Evolutionary conservation across 2,797 vertebrate genomes (phyloP).

Genomic region (Clamator glandarius): DNA sequence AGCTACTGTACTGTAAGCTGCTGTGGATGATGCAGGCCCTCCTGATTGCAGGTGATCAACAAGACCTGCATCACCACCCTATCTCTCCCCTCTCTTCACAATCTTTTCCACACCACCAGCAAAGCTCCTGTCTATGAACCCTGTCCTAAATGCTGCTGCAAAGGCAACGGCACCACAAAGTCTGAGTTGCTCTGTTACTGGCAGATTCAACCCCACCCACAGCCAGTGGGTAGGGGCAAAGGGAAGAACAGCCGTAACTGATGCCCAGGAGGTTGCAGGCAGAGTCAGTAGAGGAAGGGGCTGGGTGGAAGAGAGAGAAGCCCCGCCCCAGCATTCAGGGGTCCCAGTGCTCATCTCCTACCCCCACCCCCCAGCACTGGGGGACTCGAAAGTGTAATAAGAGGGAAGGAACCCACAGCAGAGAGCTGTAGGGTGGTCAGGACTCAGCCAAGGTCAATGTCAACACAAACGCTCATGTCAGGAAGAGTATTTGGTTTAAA

Average conservation of each 20-base stretch:
- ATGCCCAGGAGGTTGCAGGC: not conserved
- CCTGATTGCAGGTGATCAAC: not conserved
- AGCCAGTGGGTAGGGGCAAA: not conserved
- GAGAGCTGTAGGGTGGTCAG: not conserved
- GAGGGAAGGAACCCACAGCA: not conserved
- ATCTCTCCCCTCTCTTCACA: not conserved
- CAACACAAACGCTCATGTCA: not conserved
- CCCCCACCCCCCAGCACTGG: not conserved
- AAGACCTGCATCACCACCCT: not conserved
- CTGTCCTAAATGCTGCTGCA: not conserved
- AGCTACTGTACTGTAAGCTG: not conserved
- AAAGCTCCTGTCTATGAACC: not conserved
- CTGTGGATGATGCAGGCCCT: not conserved
- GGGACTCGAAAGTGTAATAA: not conserved
- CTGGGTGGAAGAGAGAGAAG: not conserved
- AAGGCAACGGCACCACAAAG: not conserved
- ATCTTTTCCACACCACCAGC: not conserved
- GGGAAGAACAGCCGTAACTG: not conserved
- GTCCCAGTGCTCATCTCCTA: not conserved
- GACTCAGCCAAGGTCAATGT: not conserved
- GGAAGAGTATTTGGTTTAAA: conserved; percentile 8
- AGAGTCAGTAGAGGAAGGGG: not conserved
- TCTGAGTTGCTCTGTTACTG: not conserved
- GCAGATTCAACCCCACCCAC: not conserved
- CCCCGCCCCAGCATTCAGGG: not conserved